phyloP scores from a whole-genome alignment of 2,113 vertebrate species.

The Lepisosteus osseus region DNA sequence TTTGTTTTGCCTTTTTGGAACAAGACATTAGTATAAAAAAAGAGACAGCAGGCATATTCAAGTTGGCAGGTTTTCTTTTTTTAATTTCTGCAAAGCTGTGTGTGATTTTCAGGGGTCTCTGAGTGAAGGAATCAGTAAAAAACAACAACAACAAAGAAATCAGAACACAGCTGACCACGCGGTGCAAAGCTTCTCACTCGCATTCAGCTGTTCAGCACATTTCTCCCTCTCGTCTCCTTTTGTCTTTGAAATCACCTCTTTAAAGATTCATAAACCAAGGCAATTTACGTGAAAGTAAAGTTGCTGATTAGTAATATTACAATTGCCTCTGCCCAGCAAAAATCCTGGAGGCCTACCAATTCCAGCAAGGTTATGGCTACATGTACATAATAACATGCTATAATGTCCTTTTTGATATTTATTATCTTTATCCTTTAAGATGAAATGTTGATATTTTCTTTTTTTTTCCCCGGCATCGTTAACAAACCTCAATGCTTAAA shows the following conservation, averaged over 20 bases:
- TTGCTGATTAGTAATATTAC: slow-evolving; percentile 7
- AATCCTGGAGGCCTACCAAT: not conserved
- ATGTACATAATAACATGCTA: not conserved
- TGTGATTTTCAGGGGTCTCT: no score
- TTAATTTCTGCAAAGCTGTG: no score
- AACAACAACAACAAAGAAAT: not conserved
- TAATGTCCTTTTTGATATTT: not conserved
- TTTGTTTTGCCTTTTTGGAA: no score
- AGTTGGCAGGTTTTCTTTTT: no score
- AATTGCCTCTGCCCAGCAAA: not conserved
- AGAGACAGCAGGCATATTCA: not conserved
- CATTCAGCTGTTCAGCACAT: slow-evolving; percentile 1
- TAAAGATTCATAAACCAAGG: slow-evolving; percentile 16
- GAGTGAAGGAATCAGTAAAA: not conserved
- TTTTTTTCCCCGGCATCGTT: no score
- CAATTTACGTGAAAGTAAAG: slow-evolving; percentile 22
- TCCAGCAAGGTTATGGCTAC: not conserved
- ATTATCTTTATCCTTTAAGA: no score
- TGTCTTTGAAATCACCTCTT: slow-evolving; percentile 19
- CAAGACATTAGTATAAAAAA: no score
- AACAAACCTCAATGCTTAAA: no score
- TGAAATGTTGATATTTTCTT: no score
- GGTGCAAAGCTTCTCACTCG: not conserved
- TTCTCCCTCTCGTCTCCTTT: slow-evolving; percentile 15
- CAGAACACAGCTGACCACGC: no score